phyloP scores from a whole-genome alignment of 2,113 vertebrate species.

The Ptyas mucosa region DNA sequence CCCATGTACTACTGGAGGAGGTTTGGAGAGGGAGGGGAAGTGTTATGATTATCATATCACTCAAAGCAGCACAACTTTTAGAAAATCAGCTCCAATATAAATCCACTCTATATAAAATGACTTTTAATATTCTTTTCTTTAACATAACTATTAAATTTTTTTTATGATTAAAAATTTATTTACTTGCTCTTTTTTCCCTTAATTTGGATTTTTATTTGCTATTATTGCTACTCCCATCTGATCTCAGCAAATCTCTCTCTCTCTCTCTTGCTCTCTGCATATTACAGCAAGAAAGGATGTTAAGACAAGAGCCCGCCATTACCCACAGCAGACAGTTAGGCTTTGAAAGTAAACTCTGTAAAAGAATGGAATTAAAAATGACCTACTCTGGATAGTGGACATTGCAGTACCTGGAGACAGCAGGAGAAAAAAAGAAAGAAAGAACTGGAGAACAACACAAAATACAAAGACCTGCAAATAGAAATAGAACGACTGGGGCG shows the following conservation, averaged over 20 bases:
- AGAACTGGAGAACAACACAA: too few relatives aligned
- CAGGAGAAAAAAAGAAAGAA: too few relatives aligned
- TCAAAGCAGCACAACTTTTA: slow-evolving; percentile 68
- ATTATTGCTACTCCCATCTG: slow-evolving; percentile 50
- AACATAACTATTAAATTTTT: slow-evolving; percentile 76
- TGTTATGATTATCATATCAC: slow-evolving; percentile 74
- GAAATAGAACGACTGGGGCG: too few relatives aligned
- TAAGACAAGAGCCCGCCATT: slow-evolving; percentile 5
- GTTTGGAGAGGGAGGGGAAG: slow-evolving; percentile 16
- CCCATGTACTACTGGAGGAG: slow-evolving; percentile 62
- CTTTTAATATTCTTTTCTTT: slow-evolving; percentile 77
- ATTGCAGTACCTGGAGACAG: too few relatives aligned
- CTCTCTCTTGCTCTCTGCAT: neutral
- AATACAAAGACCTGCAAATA: too few relatives aligned
- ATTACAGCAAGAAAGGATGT: slow-evolving; percentile 36
- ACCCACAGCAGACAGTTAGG: slow-evolving; percentile 28
- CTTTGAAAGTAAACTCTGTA: slow-evolving; percentile 52
- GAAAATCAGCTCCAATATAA: slow-evolving; percentile 66
- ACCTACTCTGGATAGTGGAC: slow-evolving; percentile 8
- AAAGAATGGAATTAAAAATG: slow-evolving; percentile 52
- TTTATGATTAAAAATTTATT: slow-evolving; percentile 75
- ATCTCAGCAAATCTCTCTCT: slow-evolving; percentile 37
- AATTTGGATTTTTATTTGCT: slow-evolving; percentile 71
- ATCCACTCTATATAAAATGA: slow-evolving; percentile 73
- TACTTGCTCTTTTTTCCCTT: slow-evolving; percentile 59